Evolutionary conservation across 1,140 invertebrate species (phyloP), one percentile per base, ranked within the genome.

Genomic region (Lordiphosa mommai): DNA sequence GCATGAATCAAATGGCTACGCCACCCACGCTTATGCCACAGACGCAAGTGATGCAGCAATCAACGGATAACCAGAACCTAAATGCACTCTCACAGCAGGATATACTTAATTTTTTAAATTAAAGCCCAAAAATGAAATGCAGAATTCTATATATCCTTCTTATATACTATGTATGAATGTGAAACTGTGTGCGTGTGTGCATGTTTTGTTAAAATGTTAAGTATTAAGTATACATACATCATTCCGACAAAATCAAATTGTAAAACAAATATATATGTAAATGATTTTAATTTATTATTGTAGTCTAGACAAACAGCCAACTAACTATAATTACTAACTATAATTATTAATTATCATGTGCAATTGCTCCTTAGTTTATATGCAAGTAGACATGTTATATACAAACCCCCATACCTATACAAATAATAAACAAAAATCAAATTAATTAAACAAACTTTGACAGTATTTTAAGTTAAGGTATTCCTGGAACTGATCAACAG

Each of bases 91-190:
- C 87, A 14, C 86, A 88, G 33, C 86, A 88, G 32, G 86, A 88
- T 40, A 88, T 88, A 58, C 70, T 88, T 52, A 88, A 82, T 49
- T 88, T 88, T 57, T 70, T 88, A 6, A 88, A 88, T 55, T 88
- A 82, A 57, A 71, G 32, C 20, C 40, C 58, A 60, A 48, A 57
- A 41, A 17, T 37, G 57, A 69, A 53, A 43, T 70, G 60, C 59
- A 57, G 51, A 70, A 67, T 68, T 55, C 46, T 72, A 47, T 14
- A 48, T 32, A 47, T 47, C 29, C 13, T 61, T 33, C 12, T 3
- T 44, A 30, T 14, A 30, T 16, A 3, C 14, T 27, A 27, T 27
- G 38, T 43, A 13, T 43, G 23, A 43, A 29, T 43, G 40, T 29
- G 2, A 1, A 16, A 40, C 34, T 37, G 4, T 44, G 46, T 38